phyloP scores from a whole-genome alignment of 2,888 invertebrate species.

The Eudemis profundana region DNA sequence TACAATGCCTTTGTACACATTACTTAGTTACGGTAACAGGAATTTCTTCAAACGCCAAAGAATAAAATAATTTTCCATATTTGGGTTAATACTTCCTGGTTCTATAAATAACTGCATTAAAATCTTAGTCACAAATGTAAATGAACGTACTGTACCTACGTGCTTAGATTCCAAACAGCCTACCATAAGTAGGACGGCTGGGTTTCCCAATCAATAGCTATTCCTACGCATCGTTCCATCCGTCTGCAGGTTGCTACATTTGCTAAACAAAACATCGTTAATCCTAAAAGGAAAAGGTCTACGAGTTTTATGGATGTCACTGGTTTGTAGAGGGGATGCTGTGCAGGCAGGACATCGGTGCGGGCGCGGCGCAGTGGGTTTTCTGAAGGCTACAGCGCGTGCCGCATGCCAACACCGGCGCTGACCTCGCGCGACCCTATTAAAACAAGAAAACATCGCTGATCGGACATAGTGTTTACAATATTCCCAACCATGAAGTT shows the following conservation, averaged over 20 bases:
- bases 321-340: conserved; percentile 67
- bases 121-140: conserved; percentile 40
- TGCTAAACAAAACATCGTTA: conserved; percentile 70
- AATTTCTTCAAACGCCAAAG: not conserved
- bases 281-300: conserved; percentile 65
- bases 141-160: conserved; percentile 34
- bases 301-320: conserved; percentile 54
- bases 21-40: not conserved
- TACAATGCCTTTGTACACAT: not conserved
- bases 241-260: conserved; percentile 52
- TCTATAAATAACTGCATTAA: conserved; percentile 29
- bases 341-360: conserved; percentile 73
- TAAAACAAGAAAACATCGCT: conserved; percentile 77
- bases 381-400: conserved; percentile 84
- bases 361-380: conserved; percentile 79
- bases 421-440: conserved; percentile 81
- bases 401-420: conserved; percentile 81
- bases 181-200: conserved; percentile 49
- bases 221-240: conserved; percentile 61
- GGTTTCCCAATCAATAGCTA: conserved; percentile 70
- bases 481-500: conserved; percentile 73
- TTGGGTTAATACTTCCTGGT: conserved; percentile 4
- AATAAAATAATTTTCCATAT: conserved; percentile 22
- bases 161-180: conserved; percentile 39
- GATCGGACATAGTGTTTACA: conserved; percentile 71